Evolutionary conservation across 2,113 vertebrate genomes (phyloP).

Genomic region (Cygnus atratus): DNA sequence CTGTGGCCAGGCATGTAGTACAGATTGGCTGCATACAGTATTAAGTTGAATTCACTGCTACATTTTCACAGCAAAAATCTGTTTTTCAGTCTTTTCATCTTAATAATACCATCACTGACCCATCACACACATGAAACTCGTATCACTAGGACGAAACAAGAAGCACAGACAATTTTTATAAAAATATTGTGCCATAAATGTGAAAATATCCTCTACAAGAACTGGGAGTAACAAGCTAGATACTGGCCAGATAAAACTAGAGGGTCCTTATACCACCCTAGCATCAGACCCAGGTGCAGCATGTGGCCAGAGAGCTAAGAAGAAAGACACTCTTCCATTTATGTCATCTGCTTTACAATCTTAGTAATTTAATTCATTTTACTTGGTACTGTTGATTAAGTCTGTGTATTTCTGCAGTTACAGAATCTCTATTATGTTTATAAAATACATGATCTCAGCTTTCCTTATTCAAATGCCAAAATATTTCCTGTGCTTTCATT

Average conservation of each 20-base stretch:
- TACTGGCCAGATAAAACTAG: background rate
- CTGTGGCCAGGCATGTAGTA: rapidly evolving
- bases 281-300: background rate
- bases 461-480: conserved; percentile 37
- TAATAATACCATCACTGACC: background rate
- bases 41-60: background rate
- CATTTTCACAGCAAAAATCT: background rate
- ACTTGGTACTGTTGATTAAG: background rate
- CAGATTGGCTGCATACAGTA: background rate
- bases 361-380: conserved; percentile 17
- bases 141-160: background rate
- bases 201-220: background rate
- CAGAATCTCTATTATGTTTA: background rate
- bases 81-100: background rate
- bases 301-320: background rate
- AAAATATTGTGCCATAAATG: background rate
- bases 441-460: conserved; percentile 12
- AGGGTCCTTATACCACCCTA: background rate
- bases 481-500: conserved; percentile 29
- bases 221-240: background rate
- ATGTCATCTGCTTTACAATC: background rate
- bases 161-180: background rate
- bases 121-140: background rate
- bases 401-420: conserved; percentile 1
- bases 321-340: background rate